Evolutionary conservation across 2,797 vertebrate genomes (phyloP).

Genomic region (Liasis olivaceus): DNA sequence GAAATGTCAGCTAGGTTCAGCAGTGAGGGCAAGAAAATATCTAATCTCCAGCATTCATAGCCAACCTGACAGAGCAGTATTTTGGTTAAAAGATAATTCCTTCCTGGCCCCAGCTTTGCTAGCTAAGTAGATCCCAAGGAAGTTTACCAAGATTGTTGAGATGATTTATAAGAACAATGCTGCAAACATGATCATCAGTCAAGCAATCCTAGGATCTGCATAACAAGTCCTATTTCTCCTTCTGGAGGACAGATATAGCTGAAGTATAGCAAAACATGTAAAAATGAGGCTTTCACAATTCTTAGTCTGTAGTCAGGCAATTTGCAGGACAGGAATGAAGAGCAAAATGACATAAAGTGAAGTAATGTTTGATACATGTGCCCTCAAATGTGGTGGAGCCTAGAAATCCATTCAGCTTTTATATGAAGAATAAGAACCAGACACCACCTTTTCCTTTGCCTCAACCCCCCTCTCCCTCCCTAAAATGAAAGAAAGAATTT

Average conservation of each 20-base stretch:
- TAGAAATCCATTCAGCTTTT: background rate
- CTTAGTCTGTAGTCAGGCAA: conserved; percentile 31
- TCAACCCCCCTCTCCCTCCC: background rate
- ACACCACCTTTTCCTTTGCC: background rate
- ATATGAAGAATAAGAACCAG: background rate
- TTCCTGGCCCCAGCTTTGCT: background rate
- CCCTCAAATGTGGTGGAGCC: background rate
- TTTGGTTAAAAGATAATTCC: background rate
- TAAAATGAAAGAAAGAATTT: too few relatives aligned
- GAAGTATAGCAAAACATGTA: background rate
- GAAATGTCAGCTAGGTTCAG: background rate
- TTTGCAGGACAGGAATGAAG: conserved; percentile 41
- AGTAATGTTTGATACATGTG: background rate
- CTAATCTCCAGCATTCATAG: too few relatives aligned
- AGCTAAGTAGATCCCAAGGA: background rate
- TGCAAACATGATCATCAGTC: background rate
- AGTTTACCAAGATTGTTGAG: background rate
- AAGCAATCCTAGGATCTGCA: conserved; percentile 28
- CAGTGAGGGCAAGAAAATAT: background rate
- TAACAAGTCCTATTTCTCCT: conserved; percentile 37
- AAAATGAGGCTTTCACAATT: conserved; percentile 3
- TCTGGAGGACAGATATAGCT: conserved; percentile 19
- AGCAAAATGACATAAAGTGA: background rate
- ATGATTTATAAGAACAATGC: conserved; percentile 42
- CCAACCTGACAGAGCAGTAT: background rate